Evolutionary conservation across 2,888 invertebrate genomes (phyloP).

Genomic region (Hypomecis punctinalis): DNA sequence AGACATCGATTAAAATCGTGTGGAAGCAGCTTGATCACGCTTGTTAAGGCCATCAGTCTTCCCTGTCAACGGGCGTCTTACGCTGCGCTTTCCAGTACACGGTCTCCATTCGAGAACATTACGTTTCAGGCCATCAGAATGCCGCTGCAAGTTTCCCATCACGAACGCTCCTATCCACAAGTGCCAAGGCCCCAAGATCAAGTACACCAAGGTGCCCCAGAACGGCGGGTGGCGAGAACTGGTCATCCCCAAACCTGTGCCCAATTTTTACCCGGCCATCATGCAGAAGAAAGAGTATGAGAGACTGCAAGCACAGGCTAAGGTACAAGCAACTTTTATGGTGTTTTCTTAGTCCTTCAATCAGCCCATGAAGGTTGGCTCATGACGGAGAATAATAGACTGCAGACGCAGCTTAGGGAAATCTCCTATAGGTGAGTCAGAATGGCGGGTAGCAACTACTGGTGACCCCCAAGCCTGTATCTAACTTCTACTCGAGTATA

Average conservation of each 20-base stretch:
- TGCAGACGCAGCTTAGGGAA: too few relatives aligned
- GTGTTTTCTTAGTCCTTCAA: too few relatives aligned
- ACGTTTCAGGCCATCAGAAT: constrained; percentile 71
- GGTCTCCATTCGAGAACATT: background rate
- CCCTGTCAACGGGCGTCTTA: too few relatives aligned
- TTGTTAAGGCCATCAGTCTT: too few relatives aligned
- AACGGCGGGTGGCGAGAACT: constrained; percentile 72
- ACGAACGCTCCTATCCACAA: constrained; percentile 74
- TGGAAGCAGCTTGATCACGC: too few relatives aligned
- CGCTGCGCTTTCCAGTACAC: background rate
- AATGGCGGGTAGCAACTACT: too few relatives aligned
- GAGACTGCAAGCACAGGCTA: constrained; percentile 85
- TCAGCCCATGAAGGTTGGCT: too few relatives aligned
- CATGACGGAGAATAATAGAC: too few relatives aligned
- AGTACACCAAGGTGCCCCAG: constrained; percentile 65
- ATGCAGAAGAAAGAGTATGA: constrained; percentile 86
- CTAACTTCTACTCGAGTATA: too few relatives aligned
- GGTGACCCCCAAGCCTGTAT: too few relatives aligned
- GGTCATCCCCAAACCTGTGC: constrained; percentile 80
- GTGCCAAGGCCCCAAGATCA: constrained; percentile 64
- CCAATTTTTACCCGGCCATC: constrained; percentile 84
- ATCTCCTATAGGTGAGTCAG: too few relatives aligned
- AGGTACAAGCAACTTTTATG: constrained; percentile 59
- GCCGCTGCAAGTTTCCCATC: constrained; percentile 75
- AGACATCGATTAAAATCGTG: too few relatives aligned